phyloP scores from a whole-genome alignment of 2,797 vertebrate species.

The Arnoldichthys spilopterus region DNA sequence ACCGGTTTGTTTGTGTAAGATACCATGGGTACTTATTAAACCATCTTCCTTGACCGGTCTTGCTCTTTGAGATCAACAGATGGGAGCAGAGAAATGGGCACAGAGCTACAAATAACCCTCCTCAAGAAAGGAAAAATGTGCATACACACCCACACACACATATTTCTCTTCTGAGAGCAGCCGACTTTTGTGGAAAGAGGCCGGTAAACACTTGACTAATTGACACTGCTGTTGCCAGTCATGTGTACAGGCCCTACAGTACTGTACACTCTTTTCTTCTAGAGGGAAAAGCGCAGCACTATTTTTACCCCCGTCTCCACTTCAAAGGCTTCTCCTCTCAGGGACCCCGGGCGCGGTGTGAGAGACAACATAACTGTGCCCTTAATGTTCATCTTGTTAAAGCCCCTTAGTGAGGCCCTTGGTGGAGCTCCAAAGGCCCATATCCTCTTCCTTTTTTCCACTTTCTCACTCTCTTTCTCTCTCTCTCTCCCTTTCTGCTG shows the following conservation, averaged over 20 bases:
- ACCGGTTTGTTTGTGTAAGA: conserved; percentile 55
- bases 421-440: conserved; percentile 62
- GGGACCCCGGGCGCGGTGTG: conserved; percentile 61
- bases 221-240: conserved; percentile 73
- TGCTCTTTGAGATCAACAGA: conserved; percentile 59
- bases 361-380: conserved; percentile 65
- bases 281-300: conserved; percentile 67
- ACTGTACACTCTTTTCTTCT: conserved; percentile 64
- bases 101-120: conserved; percentile 40
- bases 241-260: conserved; percentile 62
- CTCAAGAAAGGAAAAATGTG: conserved; percentile 48
- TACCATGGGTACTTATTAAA: conserved; percentile 60
- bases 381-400: conserved; percentile 77
- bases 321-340: conserved; percentile 71
- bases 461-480: conserved; percentile 26
- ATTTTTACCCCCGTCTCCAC: conserved; percentile 74
- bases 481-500: conserved; percentile 59
- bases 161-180: conserved; percentile 60
- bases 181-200: conserved; percentile 61
- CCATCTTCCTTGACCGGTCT: conserved; percentile 46
- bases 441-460: conserved; percentile 34
- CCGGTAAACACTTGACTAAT: conserved; percentile 76
- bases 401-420: conserved; percentile 69
- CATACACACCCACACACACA: conserved; percentile 31
- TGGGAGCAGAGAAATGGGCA: conserved; percentile 40